Evolutionary conservation across 2,797 vertebrate genomes (phyloP), one percentile per base, ranked within the genome.

Genomic region (Tokudaia tokunoshimensis): DNA sequence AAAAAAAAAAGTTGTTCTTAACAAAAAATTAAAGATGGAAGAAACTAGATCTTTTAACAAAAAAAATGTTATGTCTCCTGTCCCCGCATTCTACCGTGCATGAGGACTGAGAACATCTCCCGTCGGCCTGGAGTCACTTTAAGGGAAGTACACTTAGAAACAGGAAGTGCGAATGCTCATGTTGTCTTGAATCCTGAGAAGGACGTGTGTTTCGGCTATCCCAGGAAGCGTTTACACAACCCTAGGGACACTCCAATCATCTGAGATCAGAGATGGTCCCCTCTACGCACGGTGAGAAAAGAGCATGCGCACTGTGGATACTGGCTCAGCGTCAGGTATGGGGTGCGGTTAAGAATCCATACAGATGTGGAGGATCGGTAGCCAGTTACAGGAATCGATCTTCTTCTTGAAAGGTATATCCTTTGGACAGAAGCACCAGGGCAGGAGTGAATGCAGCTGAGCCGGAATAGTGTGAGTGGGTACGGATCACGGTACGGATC

Each of bases 111-210:
- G 92, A 84, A 59, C 63, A 44, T 65, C 47, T 89, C 91, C 50
- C 6, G 57, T 24, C 86, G 31, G 59, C 44, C 78, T 90, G n/a
- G 34, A 31, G 93, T 90, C 75, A 57, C 67, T 78, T 74, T 82
- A 92, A 94, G 50, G n/a, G 34, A 95, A 50, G 92, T 83, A 47
- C 20, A 78, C 10, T 10, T 37, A 94, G 59, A 44, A 81, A 50
- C 3, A 61, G 41, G 70, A 94, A 44, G 80, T 50, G 81, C 82
- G n/a, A 74, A 44, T 72, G 61, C 34, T 65, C 61, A 17, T 14
- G 44, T 19, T 67, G 10, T 59, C 52, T 96, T 57, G 29, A 65
- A 72, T 63, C 31, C 24, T 0, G 29, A 52, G 50, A 94, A 61
- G 17, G 34, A 85, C 61, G 0, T 70, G 15, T 31, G 78, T 70